Conservation (phyloP, 2,113 vertebrate genomes). For the Tylochromis polylepis region DNA sequence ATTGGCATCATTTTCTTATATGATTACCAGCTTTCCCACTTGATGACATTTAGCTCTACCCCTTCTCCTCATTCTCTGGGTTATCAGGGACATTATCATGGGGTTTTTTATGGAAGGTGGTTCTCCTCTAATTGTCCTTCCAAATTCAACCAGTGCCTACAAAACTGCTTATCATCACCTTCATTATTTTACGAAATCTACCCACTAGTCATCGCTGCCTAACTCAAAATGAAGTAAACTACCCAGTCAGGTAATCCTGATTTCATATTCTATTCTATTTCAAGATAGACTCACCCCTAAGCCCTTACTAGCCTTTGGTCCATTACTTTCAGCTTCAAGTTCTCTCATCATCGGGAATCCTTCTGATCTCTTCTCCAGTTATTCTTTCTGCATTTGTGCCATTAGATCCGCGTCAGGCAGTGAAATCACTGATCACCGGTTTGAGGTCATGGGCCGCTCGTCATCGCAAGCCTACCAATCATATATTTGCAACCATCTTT, state of each 20-base stretch:
- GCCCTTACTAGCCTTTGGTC: not conserved
- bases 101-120: not conserved
- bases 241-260: not conserved
- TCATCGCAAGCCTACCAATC: not conserved
- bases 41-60: not conserved
- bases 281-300: not conserved
- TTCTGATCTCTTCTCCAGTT: not conserved
- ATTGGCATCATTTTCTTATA: not conserved
- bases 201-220: not conserved
- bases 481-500: not conserved
- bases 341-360: not conserved
- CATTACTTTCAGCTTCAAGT: not conserved
- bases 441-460: not conserved
- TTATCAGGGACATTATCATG: not conserved
- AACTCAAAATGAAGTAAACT: not conserved
- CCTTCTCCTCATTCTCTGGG: not conserved
- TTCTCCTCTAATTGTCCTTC: not conserved
- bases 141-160: not conserved
- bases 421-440: not conserved
- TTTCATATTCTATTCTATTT: not conserved
- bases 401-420: not conserved
- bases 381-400: not conserved
- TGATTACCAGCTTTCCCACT: not conserved
- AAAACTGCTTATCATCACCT: not conserved
- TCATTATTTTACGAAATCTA: not conserved